Percentiles rank a stretch among this genome's conserved stretches.
Conservation (phyloP, 2,888 invertebrate species). For the Palloptera scutellata region DNA sequence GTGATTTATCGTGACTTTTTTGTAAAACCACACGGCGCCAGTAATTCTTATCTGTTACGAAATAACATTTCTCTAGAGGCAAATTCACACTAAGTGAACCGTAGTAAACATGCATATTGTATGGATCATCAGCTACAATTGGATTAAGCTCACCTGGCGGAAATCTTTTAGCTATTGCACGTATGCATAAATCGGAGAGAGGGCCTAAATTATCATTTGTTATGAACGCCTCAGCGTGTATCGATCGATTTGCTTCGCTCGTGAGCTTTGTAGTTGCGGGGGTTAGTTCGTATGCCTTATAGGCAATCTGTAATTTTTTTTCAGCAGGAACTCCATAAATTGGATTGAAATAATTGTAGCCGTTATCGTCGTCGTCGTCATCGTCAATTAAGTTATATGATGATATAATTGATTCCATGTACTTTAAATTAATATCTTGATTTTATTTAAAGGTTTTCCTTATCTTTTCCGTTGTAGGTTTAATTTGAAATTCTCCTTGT, state of each 20-base stretch:
- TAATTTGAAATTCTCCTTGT: too few species aligned
- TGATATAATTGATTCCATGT: too few species aligned
- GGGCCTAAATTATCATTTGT: conserved; percentile 43
- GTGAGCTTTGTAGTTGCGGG: conserved; percentile 34
- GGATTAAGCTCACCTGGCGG: conserved; percentile 38
- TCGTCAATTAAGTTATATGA: too few species aligned
- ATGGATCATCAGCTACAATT: conserved; percentile 36
- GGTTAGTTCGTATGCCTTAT: conserved; percentile 47
- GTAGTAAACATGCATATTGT: conserved; percentile 47
- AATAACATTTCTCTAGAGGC: conserved; percentile 50
- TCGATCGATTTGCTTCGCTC: conserved; percentile 47
- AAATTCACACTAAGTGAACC: conserved; percentile 49
- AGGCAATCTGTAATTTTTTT: conserved; percentile 9
- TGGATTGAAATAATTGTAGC: too few species aligned
- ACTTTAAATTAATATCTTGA: too few species aligned
- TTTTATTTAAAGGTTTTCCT: not conserved
- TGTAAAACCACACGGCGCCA: conserved; percentile 54
- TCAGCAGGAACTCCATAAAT: too few species aligned
- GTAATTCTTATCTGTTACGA: conserved; percentile 47
- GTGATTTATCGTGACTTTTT: conserved; percentile 45
- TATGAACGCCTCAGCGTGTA: conserved; percentile 50
- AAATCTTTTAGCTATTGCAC: conserved; percentile 44
- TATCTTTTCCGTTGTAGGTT: conserved; percentile 5
- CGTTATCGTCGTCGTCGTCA: too few species aligned
- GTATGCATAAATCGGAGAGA: conserved; percentile 48